Percentiles rank a stretch among this genome's conserved stretches.
These are phyloP conservation scores for Loriculus beryllinus DNA, from an alignment of 2,797 vertebrate genomes.

Conservation along the genomic window DNA sequence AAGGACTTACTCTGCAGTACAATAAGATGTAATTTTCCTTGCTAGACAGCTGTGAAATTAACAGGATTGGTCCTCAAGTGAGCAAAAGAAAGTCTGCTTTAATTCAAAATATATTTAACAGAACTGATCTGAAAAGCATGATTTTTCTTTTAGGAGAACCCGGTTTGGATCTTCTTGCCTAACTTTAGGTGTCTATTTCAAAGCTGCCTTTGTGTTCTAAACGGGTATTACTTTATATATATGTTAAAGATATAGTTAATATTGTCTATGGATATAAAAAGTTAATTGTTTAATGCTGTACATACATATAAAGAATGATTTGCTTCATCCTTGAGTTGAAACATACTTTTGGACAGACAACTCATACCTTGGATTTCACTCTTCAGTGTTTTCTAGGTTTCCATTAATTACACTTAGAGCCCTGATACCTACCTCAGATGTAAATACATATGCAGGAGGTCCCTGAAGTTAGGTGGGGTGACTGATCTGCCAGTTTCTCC, in stretches of 20 bases:
- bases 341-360: neutral
- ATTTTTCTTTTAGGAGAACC: neutral
- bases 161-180: neutral
- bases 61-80: neutral
- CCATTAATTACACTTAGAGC: neutral
- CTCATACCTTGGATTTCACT: neutral
- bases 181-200: neutral
- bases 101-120: neutral
- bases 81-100: neutral
- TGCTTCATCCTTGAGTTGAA: neutral
- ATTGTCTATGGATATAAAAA: neutral
- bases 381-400: neutral
- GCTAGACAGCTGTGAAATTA: neutral
- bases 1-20: neutral
- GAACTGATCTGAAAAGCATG: neutral
- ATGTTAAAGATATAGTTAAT: neutral
- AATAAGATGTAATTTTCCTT: neutral
- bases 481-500: conserved; percentile 54
- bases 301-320: neutral
- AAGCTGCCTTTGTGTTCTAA: neutral
- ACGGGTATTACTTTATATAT: neutral
- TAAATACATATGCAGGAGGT: conserved; percentile 20
- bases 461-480: conserved; percentile 32
- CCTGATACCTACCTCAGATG: neutral
- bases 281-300: neutral